Percentiles rank a stretch among this genome's conserved stretches.
These are phyloP conservation scores for Drosophila biarmipes DNA, from an alignment of 1,140 invertebrate species.

Conservation along the genomic window DNA sequence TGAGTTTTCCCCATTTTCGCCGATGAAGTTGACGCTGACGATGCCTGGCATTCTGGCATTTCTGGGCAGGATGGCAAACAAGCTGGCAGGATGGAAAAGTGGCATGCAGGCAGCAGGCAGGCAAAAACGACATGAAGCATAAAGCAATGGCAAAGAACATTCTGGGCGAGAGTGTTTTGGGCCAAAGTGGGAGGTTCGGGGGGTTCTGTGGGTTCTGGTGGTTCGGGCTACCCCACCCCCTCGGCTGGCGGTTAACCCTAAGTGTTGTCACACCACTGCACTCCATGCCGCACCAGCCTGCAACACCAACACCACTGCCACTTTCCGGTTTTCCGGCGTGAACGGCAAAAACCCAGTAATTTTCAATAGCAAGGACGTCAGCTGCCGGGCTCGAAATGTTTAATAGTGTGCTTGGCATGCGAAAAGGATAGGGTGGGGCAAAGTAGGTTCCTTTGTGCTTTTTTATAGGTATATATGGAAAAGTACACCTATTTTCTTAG, in stretches of 20 bases:
- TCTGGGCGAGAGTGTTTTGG: conserved; percentile 33
- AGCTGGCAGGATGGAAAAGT: conserved; percentile 13
- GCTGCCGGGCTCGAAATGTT: conserved; percentile 8
- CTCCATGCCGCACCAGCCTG: neutral
- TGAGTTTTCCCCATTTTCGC: conserved; percentile 20
- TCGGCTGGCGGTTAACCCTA: conserved; percentile 73
- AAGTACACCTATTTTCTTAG: no score
- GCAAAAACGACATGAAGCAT: conserved; percentile 58
- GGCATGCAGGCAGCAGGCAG: conserved; percentile 23
- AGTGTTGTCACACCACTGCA: conserved; percentile 67
- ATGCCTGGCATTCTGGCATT: conserved; percentile 37
- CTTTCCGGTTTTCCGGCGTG: conserved; percentile 58
- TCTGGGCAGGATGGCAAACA: conserved; percentile 25
- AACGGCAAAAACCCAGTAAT: conserved; percentile 66
- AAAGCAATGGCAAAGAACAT: conserved; percentile 57
- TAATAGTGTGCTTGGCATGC: conserved; percentile 6
- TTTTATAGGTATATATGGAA: neutral
- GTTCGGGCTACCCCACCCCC: conserved; percentile 36
- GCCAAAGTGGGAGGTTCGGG: neutral
- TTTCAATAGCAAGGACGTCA: conserved; percentile 49
- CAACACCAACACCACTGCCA: conserved; percentile 47
- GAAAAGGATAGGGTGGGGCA: neutral
- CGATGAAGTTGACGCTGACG: conserved; percentile 44
- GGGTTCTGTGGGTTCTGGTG: conserved; percentile 31
- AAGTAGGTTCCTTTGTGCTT: neutral